A percentile compares a stretch with the other conserved stretches of the same genome.
phyloP scores from a whole-genome alignment of 2,113 vertebrate species.

The Actenoides hombroni region DNA sequence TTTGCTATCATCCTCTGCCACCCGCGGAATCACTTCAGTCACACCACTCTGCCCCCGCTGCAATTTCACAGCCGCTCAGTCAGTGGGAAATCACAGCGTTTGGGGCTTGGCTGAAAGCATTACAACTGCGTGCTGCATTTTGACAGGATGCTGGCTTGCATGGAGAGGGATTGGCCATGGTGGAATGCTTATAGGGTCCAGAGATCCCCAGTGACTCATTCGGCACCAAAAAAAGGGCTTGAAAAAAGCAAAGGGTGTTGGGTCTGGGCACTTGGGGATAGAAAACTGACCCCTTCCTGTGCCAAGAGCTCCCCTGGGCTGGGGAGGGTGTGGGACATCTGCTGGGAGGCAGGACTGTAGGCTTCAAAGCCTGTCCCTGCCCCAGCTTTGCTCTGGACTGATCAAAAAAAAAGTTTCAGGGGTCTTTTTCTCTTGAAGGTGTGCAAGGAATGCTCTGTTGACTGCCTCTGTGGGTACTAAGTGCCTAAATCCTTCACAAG shows the following conservation, averaged over 20 bases:
- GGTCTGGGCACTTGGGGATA: not conserved
- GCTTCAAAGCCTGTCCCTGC: not conserved
- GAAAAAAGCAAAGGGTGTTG: not conserved
- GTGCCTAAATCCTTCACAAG: not conserved
- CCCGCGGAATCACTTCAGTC: not conserved
- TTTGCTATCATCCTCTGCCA: slow-evolving; percentile 12
- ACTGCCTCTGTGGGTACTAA: not conserved
- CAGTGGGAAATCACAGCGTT: not conserved
- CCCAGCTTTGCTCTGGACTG: not conserved
- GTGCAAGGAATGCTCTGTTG: not conserved
- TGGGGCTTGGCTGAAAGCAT: not conserved
- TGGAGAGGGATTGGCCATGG: not conserved
- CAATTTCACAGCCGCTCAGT: slow-evolving; percentile 27
- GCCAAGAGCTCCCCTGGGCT: not conserved
- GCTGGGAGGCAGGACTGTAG: not conserved
- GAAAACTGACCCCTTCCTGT: not conserved
- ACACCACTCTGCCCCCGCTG: not conserved
- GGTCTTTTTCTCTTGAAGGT: not conserved
- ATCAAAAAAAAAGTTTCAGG: not conserved
- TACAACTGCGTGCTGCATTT: not conserved
- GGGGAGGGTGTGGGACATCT: not conserved
- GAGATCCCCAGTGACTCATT: not conserved
- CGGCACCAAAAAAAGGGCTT: not conserved
- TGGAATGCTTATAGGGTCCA: not conserved
- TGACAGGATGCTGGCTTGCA: not conserved